Evolutionary conservation across 2,888 invertebrate genomes (phyloP).

Genomic region (Metacarcinus magister): DNA sequence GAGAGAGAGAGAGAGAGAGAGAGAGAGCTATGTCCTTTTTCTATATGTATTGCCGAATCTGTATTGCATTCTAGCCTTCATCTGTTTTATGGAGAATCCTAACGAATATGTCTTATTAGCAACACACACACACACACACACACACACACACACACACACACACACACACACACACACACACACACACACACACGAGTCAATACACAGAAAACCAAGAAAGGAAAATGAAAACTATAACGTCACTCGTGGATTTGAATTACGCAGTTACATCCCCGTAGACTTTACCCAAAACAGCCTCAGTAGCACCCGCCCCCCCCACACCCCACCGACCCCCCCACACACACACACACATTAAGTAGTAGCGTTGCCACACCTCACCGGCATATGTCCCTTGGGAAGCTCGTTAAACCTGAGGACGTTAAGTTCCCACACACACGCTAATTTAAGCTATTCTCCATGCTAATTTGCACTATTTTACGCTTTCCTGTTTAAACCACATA

Average conservation of each 20-base stretch:
- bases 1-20: slow-evolving; percentile 59
- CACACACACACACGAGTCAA: no score
- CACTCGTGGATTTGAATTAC: no score
- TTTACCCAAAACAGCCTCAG: background rate
- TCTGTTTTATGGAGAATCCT: no score
- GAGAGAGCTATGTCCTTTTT: background rate
- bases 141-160: no score
- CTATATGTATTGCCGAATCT: no score
- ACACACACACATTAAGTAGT: background rate
- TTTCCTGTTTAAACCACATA: background rate
- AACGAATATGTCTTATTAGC: no score
- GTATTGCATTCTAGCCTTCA: no score
- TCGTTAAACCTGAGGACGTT: background rate
- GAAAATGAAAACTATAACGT: no score
- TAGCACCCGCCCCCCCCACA: background rate
- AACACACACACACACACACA: no score
- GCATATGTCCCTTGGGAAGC: background rate
- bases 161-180: no score
- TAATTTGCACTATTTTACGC: background rate
- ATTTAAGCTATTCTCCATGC: background rate
- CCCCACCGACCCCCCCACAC: background rate
- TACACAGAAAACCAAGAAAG: no score
- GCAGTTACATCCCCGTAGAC: background rate
- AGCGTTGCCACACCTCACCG: background rate
- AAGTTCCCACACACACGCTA: background rate